Conservation (phyloP, 2,888 invertebrate genomes). For the Ochlodes sylvanus region DNA sequence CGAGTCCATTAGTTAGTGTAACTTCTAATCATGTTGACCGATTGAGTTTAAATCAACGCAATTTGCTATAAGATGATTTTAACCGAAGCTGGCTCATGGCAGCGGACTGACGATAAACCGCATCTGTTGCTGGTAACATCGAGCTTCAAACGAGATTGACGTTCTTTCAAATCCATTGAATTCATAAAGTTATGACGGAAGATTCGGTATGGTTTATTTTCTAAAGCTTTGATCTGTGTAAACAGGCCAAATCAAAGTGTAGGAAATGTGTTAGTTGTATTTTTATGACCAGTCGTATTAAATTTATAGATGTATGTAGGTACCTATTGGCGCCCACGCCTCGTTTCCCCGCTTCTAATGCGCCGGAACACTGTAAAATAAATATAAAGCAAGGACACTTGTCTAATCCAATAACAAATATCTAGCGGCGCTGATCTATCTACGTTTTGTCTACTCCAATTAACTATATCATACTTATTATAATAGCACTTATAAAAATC, state of each 20-base stretch:
- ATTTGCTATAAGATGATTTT: no score
- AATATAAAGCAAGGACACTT: slow-evolving; percentile 61
- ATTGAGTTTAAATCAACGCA: no score
- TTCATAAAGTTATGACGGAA: slow-evolving; percentile 55
- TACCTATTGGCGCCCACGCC: slow-evolving; percentile 72
- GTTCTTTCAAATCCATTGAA: slow-evolving; percentile 37
- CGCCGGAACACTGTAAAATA: slow-evolving; percentile 61
- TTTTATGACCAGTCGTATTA: slow-evolving; percentile 77
- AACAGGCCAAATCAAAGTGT: slow-evolving; percentile 81
- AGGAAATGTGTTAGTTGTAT: slow-evolving; percentile 81
- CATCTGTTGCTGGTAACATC: slow-evolving; percentile 12
- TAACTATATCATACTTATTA: background rate
- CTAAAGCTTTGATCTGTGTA: slow-evolving; percentile 79
- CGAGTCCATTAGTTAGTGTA: background rate
- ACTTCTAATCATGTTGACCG: background rate
- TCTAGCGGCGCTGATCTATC: slow-evolving; percentile 15
- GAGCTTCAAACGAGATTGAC: slow-evolving; percentile 15
- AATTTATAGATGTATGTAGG: slow-evolving; percentile 68
- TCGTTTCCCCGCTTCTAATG: slow-evolving; percentile 57
- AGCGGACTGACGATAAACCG: background rate
- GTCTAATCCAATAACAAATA: slow-evolving; percentile 44
- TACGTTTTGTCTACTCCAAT: background rate
- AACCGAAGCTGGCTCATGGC: no score
- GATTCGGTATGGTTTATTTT: slow-evolving; percentile 77
- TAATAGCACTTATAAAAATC: background rate